phyloP scores from a whole-genome alignment of 2,888 invertebrate species.

The Dynastes hyllus region DNA sequence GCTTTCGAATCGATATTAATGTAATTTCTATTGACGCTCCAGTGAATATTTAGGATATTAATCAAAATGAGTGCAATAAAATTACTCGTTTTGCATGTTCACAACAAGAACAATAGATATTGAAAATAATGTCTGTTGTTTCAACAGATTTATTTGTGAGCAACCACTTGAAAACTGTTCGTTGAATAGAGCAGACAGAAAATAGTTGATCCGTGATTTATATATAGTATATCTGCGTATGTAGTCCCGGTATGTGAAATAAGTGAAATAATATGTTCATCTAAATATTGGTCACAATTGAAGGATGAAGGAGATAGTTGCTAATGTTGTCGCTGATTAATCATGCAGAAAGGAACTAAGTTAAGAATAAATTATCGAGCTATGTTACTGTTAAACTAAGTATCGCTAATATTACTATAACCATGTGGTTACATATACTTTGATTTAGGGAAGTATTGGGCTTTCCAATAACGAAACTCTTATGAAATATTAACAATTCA shows the following conservation, averaged over 20 bases:
- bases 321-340: too few relatives aligned
- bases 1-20: too few relatives aligned
- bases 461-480: too few relatives aligned
- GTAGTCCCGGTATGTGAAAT: background rate
- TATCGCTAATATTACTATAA: too few relatives aligned
- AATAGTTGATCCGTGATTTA: background rate
- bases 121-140: constrained; percentile 11
- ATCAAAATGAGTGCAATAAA: constrained; percentile 40
- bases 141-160: constrained; percentile 10
- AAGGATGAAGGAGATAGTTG: too few relatives aligned
- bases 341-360: too few relatives aligned
- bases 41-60: constrained; percentile 7
- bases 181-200: background rate
- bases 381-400: too few relatives aligned
- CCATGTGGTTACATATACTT: too few relatives aligned
- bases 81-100: constrained; percentile 24
- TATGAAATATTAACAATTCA: too few relatives aligned
- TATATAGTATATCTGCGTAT: background rate
- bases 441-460: too few relatives aligned
- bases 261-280: background rate
- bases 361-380: too few relatives aligned
- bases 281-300: background rate
- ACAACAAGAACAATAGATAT: constrained; percentile 22
- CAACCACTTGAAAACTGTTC: constrained; percentile 17
- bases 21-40: too few relatives aligned